A percentile compares a stretch with the other conserved stretches of the same genome.
phyloP scores from a whole-genome alignment of 2,888 invertebrate genomes.

The Shargacucullia verbasci region DNA sequence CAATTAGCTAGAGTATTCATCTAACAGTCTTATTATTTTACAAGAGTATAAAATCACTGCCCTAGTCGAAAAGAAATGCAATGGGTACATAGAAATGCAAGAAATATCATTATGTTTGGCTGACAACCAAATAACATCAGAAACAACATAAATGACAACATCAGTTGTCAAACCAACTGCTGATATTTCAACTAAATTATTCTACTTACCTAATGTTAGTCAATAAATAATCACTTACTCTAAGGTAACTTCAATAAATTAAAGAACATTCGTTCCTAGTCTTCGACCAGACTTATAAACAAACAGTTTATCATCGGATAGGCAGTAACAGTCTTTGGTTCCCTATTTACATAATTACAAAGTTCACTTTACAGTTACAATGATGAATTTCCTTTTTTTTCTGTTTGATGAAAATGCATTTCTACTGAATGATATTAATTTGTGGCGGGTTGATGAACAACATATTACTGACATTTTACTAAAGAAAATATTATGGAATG shows the following conservation, averaged over 20 bases:
- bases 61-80: constrained; percentile 81
- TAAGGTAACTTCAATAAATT: constrained; percentile 88
- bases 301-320: constrained; percentile 64
- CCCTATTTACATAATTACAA: constrained; percentile 77
- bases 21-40: constrained; percentile 88
- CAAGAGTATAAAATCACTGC: constrained; percentile 84
- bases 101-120: constrained; percentile 47
- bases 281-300: constrained; percentile 69
- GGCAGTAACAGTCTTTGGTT: constrained; percentile 86
- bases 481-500: constrained; percentile 31
- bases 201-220: constrained; percentile 78
- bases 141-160: constrained; percentile 53
- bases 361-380: constrained; percentile 54
- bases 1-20: constrained; percentile 85
- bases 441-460: constrained; percentile 77
- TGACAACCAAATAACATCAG: constrained; percentile 60
- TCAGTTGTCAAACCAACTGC: constrained; percentile 52
- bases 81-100: constrained; percentile 79
- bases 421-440: constrained; percentile 79
- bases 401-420: constrained; percentile 81
- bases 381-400: constrained; percentile 76
- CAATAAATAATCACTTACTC: constrained; percentile 85
- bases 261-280: constrained; percentile 72
- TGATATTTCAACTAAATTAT: constrained; percentile 66
- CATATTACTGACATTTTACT: constrained; percentile 67